A percentile compares a stretch with the other conserved stretches of the same genome.
Evolutionary conservation across 2,888 invertebrate species (phyloP).

Genomic region (Germaria angustata): DNA sequence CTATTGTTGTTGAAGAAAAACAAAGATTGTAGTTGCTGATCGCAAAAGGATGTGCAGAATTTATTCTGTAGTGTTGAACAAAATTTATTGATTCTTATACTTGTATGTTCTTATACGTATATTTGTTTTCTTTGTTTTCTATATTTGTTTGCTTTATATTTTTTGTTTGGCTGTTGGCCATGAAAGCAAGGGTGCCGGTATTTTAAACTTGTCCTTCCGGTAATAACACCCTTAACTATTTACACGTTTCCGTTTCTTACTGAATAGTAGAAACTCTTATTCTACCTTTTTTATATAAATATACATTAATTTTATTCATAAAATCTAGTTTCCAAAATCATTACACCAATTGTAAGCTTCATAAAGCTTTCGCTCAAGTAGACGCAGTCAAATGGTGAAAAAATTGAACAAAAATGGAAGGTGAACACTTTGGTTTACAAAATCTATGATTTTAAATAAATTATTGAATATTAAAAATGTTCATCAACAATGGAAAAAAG

Average conservation of each 20-base stretch:
- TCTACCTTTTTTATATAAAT: too few relatives aligned
- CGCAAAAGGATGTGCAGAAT: slow-evolving; percentile 44
- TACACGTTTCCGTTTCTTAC: slow-evolving; percentile 5
- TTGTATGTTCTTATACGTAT: not conserved
- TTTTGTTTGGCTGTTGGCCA: not conserved
- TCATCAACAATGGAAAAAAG: too few relatives aligned
- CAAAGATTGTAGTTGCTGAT: slow-evolving; percentile 41
- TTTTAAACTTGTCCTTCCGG: slow-evolving; percentile 35
- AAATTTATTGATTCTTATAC: slow-evolving; percentile 22
- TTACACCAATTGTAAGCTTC: too few relatives aligned
- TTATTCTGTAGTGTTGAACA: slow-evolving; percentile 14
- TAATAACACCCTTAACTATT: slow-evolving; percentile 26
- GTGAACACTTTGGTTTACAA: too few relatives aligned
- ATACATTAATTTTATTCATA: too few relatives aligned
- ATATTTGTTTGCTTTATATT: not conserved
- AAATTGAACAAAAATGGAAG: too few relatives aligned
- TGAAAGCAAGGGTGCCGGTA: slow-evolving; percentile 23
- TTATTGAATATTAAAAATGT: too few relatives aligned
- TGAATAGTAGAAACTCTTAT: not conserved
- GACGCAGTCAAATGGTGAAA: not conserved
- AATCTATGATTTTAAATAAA: too few relatives aligned
- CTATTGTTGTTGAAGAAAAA: slow-evolving; percentile 55
- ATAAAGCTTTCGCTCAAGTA: not conserved
- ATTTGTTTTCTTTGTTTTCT: not conserved
- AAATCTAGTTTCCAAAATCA: too few relatives aligned